Conservation (phyloP, 2,888 invertebrate genomes). For the Aspidiotus rigidus region DNA sequence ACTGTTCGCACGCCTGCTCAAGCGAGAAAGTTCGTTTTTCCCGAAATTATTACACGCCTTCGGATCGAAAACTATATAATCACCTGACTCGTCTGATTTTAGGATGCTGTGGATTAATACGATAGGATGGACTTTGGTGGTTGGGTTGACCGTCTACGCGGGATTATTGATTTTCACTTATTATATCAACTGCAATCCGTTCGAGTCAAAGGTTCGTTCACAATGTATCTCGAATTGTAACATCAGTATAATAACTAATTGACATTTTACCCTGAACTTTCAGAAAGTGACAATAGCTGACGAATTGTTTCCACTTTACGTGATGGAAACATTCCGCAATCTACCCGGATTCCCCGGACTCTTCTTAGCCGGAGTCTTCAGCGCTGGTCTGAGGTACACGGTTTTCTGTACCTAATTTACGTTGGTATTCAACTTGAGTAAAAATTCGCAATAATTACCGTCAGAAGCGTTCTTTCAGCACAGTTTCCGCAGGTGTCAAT, state of each 20-base stretch:
- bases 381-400: conserved; percentile 48
- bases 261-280: too few relatives aligned
- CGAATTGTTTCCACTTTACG: conserved; percentile 48
- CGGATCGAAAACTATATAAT: neutral
- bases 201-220: conserved; percentile 43
- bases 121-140: conserved; percentile 41
- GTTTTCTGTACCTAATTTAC: neutral
- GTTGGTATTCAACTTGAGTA: neutral
- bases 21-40: conserved; percentile 42
- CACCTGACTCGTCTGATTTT: too few relatives aligned
- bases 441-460: neutral
- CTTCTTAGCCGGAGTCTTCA: conserved; percentile 51
- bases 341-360: conserved; percentile 49
- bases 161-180: conserved; percentile 48
- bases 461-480: conserved; percentile 42
- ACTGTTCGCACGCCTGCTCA: conserved; percentile 44
- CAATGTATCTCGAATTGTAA: neutral
- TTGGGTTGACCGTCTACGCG: conserved; percentile 41
- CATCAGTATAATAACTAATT: too few relatives aligned
- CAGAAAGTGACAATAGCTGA: conserved; percentile 40
- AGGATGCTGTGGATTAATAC: conserved; percentile 42
- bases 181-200: conserved; percentile 47
- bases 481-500: conserved; percentile 51
- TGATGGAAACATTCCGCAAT: conserved; percentile 47
- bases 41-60: neutral